Base-by-base conservation (phyloP, 2,888 invertebrate species). In the Tinea trinotella region DNA sequence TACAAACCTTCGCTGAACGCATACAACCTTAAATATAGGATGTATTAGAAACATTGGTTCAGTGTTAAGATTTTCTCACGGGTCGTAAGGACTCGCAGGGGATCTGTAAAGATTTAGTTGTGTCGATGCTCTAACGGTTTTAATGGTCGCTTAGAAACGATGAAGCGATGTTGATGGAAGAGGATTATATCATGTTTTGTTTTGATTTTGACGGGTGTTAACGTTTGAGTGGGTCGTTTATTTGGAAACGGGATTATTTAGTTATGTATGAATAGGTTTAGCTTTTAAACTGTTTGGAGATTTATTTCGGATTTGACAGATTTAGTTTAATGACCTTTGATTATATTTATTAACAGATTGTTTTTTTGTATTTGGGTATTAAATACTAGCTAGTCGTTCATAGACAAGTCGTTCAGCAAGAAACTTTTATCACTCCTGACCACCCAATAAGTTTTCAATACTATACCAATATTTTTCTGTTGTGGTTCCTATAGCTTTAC, bases 61-160 rank as follows among this genome's bases (percentile, higher is more conserved):
- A 12, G 66, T 49, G 66, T 70, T 68, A 65, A 71, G 66, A 73
- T 76, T 74, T 81, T 81, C 81, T 79, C 80, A 82, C 78, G 78
- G 74, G 74, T 24, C n/a, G 46, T 53, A 77, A 78, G 74, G 75
- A 74, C 66, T 68, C 59, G 57, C 59, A 59, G 62, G 63, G 63
- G 71, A 74, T 74, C 69, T 71, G 68, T 71, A 68, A 67, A 71
- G 58, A 56, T 55, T 56, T 52, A 64, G 62, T 57, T 64, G 61
- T 73, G 74, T 70, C 75, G 74, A 40, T 53, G 73, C 66, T 61
- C 59, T 52, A 65, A 71, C 50, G 50, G 50, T 50, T 18, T 48
- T 50, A 50, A 50, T 50, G 50, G 22, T 6, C 12, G 50, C 24
- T 50, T 50, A 50, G 49, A 50, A 50, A 66, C 67, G 75, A 76